Evolutionary conservation across 2,888 invertebrate species (phyloP).

Genomic region (Steromphala cineraria): DNA sequence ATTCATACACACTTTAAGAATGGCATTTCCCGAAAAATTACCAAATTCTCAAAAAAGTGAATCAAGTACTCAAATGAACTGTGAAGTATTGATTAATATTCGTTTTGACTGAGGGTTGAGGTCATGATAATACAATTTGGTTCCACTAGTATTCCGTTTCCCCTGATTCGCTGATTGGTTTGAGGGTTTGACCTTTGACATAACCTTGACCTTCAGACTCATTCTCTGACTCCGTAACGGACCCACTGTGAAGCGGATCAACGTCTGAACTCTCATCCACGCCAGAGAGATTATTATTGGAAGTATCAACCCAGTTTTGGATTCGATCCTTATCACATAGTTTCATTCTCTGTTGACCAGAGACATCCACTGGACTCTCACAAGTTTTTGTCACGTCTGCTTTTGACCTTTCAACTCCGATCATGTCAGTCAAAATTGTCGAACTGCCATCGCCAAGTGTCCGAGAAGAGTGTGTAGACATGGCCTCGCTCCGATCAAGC

Average conservation of each 20-base stretch:
- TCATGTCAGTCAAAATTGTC: conserved; percentile 40
- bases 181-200: not conserved
- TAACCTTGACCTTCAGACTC: not conserved
- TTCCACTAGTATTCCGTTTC: not conserved
- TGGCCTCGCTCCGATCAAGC: conserved; percentile 59
- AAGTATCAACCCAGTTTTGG: conserved; percentile 70
- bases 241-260: not conserved
- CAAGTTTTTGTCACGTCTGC: not conserved
- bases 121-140: no score
- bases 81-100: no score
- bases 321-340: conserved; percentile 62
- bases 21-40: no score
- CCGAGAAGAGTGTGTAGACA: conserved; percentile 67
- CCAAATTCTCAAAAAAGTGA: no score
- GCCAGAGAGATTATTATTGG: conserved; percentile 53
- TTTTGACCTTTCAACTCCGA: not conserved
- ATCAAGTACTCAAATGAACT: no score
- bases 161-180: not conserved
- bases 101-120: no score
- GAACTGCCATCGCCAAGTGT: conserved; percentile 60
- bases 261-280: conserved; percentile 9
- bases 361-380: not conserved
- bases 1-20: no score
- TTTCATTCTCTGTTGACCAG: conserved; percentile 10
- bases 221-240: not conserved